Evolutionary conservation across 2,113 vertebrate species (phyloP).

Genomic region (Bombycilla garrulus): DNA sequence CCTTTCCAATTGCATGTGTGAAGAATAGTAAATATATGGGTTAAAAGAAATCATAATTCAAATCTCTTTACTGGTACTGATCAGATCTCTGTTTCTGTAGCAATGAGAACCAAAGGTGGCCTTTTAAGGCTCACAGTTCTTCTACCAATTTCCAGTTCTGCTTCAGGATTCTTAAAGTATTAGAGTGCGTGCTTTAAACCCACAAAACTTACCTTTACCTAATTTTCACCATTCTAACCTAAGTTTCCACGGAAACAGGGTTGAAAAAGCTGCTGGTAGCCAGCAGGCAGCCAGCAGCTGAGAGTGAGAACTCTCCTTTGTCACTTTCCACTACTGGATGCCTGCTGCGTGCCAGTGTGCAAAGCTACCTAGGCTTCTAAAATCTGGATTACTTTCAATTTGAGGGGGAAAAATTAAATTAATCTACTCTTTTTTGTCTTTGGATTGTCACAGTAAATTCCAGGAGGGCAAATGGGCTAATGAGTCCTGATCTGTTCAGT

Average conservation of each 20-base stretch:
- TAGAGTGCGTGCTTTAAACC: conserved; percentile 65
- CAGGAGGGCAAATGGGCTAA: conserved; percentile 54
- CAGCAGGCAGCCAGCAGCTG: conserved; percentile 72
- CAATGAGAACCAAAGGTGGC: conserved; percentile 59
- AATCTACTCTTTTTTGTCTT: conserved; percentile 57
- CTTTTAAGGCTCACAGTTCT: conserved; percentile 57
- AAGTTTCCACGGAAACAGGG: conserved; percentile 75
- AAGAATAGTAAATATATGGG: conserved; percentile 16
- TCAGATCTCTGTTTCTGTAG: conserved; percentile 63
- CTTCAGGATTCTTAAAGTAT: conserved; percentile 62
- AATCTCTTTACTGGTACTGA: conserved; percentile 11
- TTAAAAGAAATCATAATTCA: conserved; percentile 30
- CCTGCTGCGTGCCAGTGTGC: conserved; percentile 71
- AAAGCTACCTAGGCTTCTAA: conserved; percentile 63
- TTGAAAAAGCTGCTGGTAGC: conserved; percentile 63
- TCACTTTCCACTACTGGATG: conserved; percentile 69
- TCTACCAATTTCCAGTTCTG: conserved; percentile 54
- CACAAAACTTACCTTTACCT: conserved; percentile 73
- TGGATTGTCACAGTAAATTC: conserved; percentile 62
- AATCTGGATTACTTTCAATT: conserved; percentile 64
- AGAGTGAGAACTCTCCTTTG: conserved; percentile 74
- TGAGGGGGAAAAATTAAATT: conserved; percentile 58
- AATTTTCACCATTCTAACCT: conserved; percentile 71
- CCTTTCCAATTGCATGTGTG: neutral
- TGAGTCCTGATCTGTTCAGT: conserved; percentile 36